phyloP scores from a whole-genome alignment of 2,888 invertebrate species.

The Drosophila antonietae region DNA sequence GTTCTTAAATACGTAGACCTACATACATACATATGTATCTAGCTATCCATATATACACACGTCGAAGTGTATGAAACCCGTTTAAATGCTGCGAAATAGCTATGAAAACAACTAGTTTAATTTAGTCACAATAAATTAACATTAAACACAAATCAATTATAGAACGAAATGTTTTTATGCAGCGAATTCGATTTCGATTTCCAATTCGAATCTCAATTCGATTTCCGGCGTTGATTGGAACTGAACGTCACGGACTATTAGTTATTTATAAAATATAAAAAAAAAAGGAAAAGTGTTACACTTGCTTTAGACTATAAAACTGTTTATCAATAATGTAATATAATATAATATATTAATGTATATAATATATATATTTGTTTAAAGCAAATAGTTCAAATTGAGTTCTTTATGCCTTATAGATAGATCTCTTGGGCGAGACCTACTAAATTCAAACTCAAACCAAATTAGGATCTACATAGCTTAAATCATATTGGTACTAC shows the following conservation, averaged over 20 bases:
- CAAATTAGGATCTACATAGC: not conserved
- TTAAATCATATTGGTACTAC: no score
- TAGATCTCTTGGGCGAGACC: not conserved
- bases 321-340: not conserved
- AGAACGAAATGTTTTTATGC: conserved; percentile 29
- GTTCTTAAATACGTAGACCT: not conserved
- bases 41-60: not conserved
- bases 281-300: conserved; percentile 13
- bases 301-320: conserved; percentile 10
- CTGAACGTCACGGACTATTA: conserved; percentile 37
- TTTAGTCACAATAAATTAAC: conserved; percentile 51
- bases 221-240: conserved; percentile 66
- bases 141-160: conserved; percentile 63
- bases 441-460: not conserved
- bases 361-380: not conserved
- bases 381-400: not conserved
- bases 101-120: conserved; percentile 43
- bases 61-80: conserved; percentile 30
- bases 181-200: conserved; percentile 14
- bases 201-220: conserved; percentile 28
- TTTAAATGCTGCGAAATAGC: conserved; percentile 33
- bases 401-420: not conserved
- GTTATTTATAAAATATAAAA: conserved; percentile 13
- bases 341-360: not conserved
- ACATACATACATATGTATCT: not conserved